Evolutionary conservation across 2,888 invertebrate genomes (phyloP), one percentile per base, ranked within the genome.

Genomic region (Platycheirus albimanus): DNA sequence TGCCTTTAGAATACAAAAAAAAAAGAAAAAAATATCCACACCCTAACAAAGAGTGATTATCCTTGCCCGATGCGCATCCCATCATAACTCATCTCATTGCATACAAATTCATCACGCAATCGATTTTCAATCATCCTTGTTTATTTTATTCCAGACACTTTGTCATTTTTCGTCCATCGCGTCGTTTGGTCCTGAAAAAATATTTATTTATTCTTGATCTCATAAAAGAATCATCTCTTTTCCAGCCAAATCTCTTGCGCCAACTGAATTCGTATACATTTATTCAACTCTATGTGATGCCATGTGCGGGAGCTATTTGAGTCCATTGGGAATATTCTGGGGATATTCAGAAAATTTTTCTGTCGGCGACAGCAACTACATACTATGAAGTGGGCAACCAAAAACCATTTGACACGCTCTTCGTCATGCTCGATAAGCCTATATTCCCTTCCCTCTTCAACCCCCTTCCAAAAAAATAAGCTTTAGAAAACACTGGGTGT

Each of bases 101-200:
- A 81, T 77, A 81, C 71, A 67, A 77, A 81, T 81, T 81, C 71
- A 81, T 81, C 81, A 77, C 64, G 30, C 71, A 77, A 81, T 81
- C 77, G 81, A 81, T 81, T 81, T 77, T 81, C 81, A 81, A 81
- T 81, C 81, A 81, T 77, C 71, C 77, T 45, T 66, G 77, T 71
- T 58, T 67, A 79, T 79, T 79, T 67, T 67, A 41, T 67, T 58
- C 61, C n/a, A 51, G 70, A 64, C 52, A 47, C 61, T 66, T 70
- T 36, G 5, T 69, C n/a, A 38, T 19, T 36, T 20, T 0, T 13
- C 13, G 24, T n/a, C n/a, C n/a, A n/a, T n/a, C n/a, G n/a, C 13
- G 28, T 49, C 8, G 0, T 19, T 41, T 43, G 20, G 10, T 1
- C 7, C 49, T 28, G 20, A 19, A 52, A 70, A 76, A 76, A 54